Conservation (phyloP, 2,113 vertebrate genomes). For the Genyomyrus donnyi region DNA sequence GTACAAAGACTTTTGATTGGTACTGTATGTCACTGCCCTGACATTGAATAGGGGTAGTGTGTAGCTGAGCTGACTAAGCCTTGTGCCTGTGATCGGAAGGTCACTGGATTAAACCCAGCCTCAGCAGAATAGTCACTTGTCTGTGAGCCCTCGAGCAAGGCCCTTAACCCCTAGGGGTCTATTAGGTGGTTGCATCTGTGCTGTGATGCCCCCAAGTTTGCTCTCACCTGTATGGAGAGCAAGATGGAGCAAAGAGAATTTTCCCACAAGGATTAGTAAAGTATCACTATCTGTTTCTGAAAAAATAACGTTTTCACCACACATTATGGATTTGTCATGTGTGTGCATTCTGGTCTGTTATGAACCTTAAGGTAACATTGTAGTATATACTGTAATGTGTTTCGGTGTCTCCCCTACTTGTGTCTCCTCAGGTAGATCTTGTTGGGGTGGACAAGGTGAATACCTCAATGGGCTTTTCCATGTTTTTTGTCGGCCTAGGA, state of each 20-base stretch:
- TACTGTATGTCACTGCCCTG: background rate
- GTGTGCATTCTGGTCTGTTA: background rate
- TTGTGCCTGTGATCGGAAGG: background rate
- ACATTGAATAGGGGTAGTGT: background rate
- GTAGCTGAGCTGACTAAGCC: background rate
- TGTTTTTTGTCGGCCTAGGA: conserved; percentile 80
- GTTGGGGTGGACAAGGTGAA: conserved; percentile 68
- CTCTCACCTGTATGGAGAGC: background rate
- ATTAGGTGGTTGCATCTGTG: background rate
- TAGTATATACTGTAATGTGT: background rate
- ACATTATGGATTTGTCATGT: background rate
- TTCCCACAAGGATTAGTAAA: background rate
- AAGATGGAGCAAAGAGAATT: background rate
- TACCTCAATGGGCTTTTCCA: conserved; percentile 76
- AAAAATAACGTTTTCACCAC: background rate
- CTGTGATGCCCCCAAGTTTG: background rate
- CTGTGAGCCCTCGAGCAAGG: background rate
- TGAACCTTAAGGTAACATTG: background rate
- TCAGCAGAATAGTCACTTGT: background rate
- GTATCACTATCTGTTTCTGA: background rate
- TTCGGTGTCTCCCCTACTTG: background rate
- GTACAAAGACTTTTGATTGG: too few species aligned
- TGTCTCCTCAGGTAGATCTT: conserved; percentile 71
- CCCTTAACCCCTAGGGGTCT: background rate
- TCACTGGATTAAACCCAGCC: background rate